Evolutionary conservation across 1,140 invertebrate genomes (phyloP), one percentile per base, ranked within the genome.

Genomic region (Drosophila santomea): DNA sequence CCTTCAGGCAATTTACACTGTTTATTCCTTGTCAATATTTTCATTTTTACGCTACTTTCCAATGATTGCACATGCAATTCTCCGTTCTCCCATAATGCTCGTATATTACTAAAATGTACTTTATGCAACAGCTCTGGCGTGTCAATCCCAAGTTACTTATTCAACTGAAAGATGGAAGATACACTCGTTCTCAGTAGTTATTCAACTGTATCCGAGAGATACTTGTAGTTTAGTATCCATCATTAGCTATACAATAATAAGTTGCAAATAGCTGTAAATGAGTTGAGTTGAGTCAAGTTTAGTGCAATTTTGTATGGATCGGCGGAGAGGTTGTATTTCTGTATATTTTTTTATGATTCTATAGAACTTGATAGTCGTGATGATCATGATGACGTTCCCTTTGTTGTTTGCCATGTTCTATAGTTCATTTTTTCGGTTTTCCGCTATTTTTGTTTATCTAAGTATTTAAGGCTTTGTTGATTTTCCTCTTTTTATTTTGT

Each of bases 221-320:
- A 75, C 71, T 20, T 45, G 17, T 32, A 32, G 32, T 32, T 17
- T 58, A 45, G 14, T 11, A 39, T 39, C 28, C 38, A 45, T 74
- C 47, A 60, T 67, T 62, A 55, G 39, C 61, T 57, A 50, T 23
- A 78, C 63, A 60, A 60, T 71, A 83, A 88, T 69, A 62, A 69
- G 69, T 86, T 63, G 82, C 83, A 79, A 86, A 76, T 74, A 88
- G 80, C 80, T 66, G 83, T 77, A 88, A 83, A 73, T 77, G 79
- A 61, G 54, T 67, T 28, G 41, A 38, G 62, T 14, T 20, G 58
- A 61, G 44, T 50, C 7, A 17, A 76, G 74, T 60, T 78, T 74
- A 78, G 39, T 72, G 64, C 81, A 78, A 81, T 64, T 68, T 85
- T 74, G 69, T 51, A 75, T 61, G 54, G 25, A 54, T 52, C 67